These are phyloP conservation scores for Plectrocnemia conspersa DNA, from an alignment of 1,140 invertebrate species.

Conservation along the genomic window DNA sequence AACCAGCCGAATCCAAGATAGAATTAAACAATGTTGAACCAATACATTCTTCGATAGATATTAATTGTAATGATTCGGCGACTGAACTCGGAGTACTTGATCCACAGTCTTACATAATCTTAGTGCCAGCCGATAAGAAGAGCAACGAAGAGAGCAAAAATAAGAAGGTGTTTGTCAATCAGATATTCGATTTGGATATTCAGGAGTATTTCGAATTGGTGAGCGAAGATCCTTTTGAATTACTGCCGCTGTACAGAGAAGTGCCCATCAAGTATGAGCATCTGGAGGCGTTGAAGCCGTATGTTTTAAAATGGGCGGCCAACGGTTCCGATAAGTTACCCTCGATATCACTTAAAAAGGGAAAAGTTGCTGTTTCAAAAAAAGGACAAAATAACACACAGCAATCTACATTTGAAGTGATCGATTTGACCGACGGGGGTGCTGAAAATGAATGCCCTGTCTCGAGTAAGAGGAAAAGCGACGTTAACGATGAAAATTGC, in stretches of 20 bases:
- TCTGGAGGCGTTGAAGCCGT: neutral
- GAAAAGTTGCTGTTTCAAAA: neutral
- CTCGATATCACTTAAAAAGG: too few relatives aligned
- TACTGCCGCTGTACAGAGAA: neutral
- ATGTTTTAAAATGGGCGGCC: neutral
- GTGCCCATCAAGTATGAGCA: neutral
- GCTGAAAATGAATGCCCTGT: neutral
- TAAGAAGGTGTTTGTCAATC: neutral
- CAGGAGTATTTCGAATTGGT: slow-evolving; percentile 14
- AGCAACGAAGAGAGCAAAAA: neutral
- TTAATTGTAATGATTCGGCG: too few relatives aligned
- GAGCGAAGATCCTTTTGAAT: slow-evolving; percentile 4
- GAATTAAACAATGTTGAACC: too few relatives aligned
- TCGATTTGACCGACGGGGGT: neutral
- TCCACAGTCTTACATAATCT: too few relatives aligned
- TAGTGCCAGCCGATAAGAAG: neutral
- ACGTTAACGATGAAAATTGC: too few relatives aligned
- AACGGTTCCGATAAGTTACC: too few relatives aligned
- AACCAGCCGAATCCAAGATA: too few relatives aligned
- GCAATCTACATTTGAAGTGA: neutral
- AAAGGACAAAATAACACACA: neutral
- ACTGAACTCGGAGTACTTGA: too few relatives aligned
- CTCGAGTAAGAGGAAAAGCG: too few relatives aligned
- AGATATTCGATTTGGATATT: slow-evolving; percentile 1
- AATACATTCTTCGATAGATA: too few relatives aligned